phyloP scores from a whole-genome alignment of 2,888 invertebrate species.

The Dione vanillae region DNA sequence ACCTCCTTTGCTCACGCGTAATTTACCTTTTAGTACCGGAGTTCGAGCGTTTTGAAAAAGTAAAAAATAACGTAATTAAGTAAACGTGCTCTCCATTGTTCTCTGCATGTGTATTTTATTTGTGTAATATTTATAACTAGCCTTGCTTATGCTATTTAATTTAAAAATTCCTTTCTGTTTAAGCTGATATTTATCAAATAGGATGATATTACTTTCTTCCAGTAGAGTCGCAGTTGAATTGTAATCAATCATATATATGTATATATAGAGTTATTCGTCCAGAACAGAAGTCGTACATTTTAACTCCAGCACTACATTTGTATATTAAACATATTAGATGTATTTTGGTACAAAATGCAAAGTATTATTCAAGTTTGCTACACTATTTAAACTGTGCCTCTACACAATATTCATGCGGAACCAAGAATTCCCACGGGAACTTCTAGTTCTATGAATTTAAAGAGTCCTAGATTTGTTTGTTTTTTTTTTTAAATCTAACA shows the following conservation, averaged over 20 bases:
- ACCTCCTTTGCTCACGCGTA: slow-evolving; percentile 71
- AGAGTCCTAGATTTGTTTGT: neutral
- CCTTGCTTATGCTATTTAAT: slow-evolving; percentile 15
- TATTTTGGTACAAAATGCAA: too few relatives aligned
- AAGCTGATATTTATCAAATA: neutral
- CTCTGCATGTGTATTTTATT: slow-evolving; percentile 35
- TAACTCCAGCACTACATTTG: too few relatives aligned
- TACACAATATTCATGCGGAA: neutral
- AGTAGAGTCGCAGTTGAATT: neutral
- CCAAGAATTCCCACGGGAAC: slow-evolving; percentile 3
- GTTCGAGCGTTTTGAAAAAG: slow-evolving; percentile 58
- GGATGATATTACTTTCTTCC: neutral
- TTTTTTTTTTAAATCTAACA: neutral
- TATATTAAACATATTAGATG: too few relatives aligned
- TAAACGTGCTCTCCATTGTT: slow-evolving; percentile 55
- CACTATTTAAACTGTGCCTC: neutral
- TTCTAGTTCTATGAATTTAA: neutral
- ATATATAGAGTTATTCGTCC: neutral
- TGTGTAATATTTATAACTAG: slow-evolving; percentile 29
- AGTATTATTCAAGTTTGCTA: neutral
- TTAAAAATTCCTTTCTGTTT: slow-evolving; percentile 21
- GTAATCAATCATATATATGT: neutral
- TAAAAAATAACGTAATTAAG: slow-evolving; percentile 75
- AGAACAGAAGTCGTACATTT: too few relatives aligned
- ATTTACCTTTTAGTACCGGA: slow-evolving; percentile 68